phyloP scores from a whole-genome alignment of 2,888 invertebrate species.

The Amaurobius ferox region DNA sequence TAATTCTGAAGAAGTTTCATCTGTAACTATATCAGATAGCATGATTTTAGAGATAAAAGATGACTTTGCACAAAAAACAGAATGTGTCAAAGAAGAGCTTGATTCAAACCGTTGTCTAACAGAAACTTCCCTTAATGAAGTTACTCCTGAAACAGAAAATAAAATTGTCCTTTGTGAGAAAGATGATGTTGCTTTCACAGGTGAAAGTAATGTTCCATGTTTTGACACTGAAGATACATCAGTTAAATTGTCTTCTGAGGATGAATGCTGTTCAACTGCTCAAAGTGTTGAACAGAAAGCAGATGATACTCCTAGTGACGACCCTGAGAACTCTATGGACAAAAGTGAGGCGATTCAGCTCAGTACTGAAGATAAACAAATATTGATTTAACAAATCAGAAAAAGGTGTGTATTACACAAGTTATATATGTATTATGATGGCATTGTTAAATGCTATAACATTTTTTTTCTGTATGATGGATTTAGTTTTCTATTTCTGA shows the following conservation, averaged over 20 bases:
- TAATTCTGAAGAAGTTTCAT: neutral
- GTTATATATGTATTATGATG: no score
- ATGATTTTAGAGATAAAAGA: no score
- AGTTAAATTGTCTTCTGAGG: constrained; percentile 8
- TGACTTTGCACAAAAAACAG: no score
- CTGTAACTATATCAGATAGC: no score
- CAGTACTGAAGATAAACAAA: neutral
- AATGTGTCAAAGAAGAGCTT: no score
- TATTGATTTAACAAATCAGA: neutral
- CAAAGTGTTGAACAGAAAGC: neutral
- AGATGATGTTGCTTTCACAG: constrained; percentile 17
- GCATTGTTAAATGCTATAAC: no score
- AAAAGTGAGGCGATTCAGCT: neutral
- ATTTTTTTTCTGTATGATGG: no score
- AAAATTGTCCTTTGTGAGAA: neutral
- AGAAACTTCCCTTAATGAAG: no score
- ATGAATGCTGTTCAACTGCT: constrained; percentile 3
- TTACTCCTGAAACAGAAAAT: neutral
- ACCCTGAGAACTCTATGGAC: neutral
- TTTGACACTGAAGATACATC: neutral
- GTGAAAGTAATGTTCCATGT: constrained; percentile 30
- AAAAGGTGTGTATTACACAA: no score
- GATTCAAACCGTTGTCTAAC: no score
- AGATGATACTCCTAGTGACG: neutral
- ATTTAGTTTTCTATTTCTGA: no score